Evolutionary conservation across 2,888 invertebrate species (phyloP), one percentile per base, ranked within the genome.

Genomic region (Stenchaetothrips biformis): DNA sequence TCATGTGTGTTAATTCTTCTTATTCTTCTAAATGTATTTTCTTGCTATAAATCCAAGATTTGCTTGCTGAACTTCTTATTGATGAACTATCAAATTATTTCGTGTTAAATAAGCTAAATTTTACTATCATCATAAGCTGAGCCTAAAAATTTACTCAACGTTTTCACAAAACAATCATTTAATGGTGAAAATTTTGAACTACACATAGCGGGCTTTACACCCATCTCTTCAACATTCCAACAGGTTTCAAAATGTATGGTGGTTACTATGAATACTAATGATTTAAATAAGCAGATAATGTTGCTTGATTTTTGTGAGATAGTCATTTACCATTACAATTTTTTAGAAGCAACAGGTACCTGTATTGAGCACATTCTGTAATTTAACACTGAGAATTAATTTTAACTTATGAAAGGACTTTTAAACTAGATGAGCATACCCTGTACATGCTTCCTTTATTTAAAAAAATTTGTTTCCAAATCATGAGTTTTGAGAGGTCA

Each of bases 61-160:
- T 67, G 67, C 67, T 67, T 67, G 67, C 67, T 21, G 67, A 67
- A 37, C 21, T 67, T 67, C 67, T 67, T 67, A 67, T 67, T 67
- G 21, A 67, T 67, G n/a, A 67, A 67, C 67, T 67, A 67, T 67
- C 67, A 21, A 21, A 67, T 67, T n/a, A 67, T 9, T 3, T 67
- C 67, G 21, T 67, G 67, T 67, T 67, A 67, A 67, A n/a, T 67
- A 67, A 67, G 21, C 21, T 21, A n/a, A 67, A n/a, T 21, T 53
- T 67, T 67, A 67, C n/a, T 67, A 67, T 67, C 67, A 21, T 53
- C 53, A 25, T 67, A 67, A 21, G 67, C n/a, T 21, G 67, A 67
- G 18, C 59, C 18, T 13, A 13, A 18, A 59, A 59, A 67, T 21
- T 67, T 9, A 9, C 67, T 67, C 67, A 67, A 21, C 7, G 25